Conservation (phyloP, 2,113 vertebrate species). For the Potamarius usumacintae region DNA sequence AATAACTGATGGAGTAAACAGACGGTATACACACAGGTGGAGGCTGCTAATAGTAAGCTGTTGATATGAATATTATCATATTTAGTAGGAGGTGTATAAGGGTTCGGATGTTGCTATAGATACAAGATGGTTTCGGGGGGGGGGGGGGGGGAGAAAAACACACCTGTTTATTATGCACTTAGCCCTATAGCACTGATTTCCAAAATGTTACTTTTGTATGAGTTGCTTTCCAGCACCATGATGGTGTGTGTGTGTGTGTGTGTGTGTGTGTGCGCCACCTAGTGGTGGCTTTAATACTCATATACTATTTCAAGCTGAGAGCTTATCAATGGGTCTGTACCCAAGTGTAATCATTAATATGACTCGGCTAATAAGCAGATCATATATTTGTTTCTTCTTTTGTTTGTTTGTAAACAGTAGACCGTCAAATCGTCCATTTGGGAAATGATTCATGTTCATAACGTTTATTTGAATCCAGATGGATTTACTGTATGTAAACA, state of each 20-base stretch:
- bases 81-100: neutral
- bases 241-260: slow-evolving; percentile 1
- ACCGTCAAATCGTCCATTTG: neutral
- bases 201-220: neutral
- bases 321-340: neutral
- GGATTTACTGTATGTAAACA: neutral
- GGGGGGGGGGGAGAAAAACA: too few species aligned
- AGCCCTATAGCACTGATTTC: neutral
- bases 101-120: neutral
- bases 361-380: neutral
- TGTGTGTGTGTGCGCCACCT: slow-evolving; percentile 60
- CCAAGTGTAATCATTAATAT: neutral
- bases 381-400: neutral
- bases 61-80: neutral
- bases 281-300: slow-evolving; percentile 46
- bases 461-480: neutral
- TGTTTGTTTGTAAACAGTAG: neutral
- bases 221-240: neutral
- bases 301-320: neutral
- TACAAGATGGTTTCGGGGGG: neutral
- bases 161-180: neutral
- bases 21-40: neutral
- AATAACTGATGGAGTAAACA: neutral
- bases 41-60: neutral
- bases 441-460: neutral